phyloP scores from a whole-genome alignment of 2,888 invertebrate genomes.

The Cerceris ruficornis region DNA sequence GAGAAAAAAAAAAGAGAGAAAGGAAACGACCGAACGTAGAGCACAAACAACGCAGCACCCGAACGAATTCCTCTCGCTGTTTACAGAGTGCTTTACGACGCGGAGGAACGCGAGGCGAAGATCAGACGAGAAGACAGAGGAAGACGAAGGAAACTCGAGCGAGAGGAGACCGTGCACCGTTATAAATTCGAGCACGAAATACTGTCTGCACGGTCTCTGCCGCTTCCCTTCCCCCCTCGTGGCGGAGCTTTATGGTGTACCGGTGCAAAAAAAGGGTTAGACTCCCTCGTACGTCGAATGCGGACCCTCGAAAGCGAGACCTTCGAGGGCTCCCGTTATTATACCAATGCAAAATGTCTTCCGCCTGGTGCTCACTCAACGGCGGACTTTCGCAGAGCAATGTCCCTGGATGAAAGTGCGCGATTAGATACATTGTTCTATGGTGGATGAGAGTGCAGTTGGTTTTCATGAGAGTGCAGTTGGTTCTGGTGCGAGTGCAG shows the following conservation, averaged over 20 bases:
- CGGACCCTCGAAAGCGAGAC: slow-evolving; percentile 25
- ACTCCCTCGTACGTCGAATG: slow-evolving; percentile 45
- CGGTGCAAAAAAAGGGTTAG: slow-evolving; percentile 65
- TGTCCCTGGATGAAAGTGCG: slow-evolving; percentile 4
- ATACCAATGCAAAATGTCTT: slow-evolving; percentile 72
- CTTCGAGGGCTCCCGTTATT: slow-evolving; percentile 71
- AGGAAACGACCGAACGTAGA: no score
- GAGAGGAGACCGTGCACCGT: slow-evolving; percentile 46
- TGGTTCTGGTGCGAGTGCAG: no score
- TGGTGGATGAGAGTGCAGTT: no score
- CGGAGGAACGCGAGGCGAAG: neutral
- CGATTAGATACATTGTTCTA: neutral
- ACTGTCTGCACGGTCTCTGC: slow-evolving; percentile 17
- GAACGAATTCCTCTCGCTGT: slow-evolving; percentile 44
- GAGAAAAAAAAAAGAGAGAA: no score
- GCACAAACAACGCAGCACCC: slow-evolving; percentile 17
- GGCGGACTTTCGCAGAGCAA: slow-evolving; percentile 62
- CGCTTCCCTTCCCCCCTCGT: slow-evolving; percentile 19
- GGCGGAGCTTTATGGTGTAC: slow-evolving; percentile 56
- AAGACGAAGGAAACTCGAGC: slow-evolving; percentile 22
- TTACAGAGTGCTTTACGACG: slow-evolving; percentile 49
- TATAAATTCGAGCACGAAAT: slow-evolving; percentile 61
- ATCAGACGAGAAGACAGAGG: slow-evolving; percentile 27
- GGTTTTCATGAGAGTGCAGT: no score
- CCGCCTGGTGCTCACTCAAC: slow-evolving; percentile 68